phyloP scores from a whole-genome alignment of 2,797 vertebrate species.

The Platyrinchus mystaceus region DNA sequence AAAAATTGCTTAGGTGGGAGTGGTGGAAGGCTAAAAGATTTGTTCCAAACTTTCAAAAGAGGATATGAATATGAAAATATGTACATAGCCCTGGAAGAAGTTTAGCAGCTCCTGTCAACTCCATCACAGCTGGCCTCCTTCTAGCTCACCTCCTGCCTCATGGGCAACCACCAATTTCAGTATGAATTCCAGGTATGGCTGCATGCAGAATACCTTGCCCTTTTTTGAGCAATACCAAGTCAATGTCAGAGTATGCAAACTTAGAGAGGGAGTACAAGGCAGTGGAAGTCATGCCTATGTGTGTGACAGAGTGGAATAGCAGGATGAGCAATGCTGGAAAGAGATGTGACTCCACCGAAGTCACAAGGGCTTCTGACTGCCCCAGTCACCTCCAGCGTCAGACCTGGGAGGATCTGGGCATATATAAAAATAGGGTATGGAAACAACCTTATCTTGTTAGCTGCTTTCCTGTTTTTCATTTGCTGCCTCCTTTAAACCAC shows the following conservation, averaged over 20 bases:
- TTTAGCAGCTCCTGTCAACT: neutral
- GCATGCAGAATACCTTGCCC: neutral
- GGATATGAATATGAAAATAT: neutral
- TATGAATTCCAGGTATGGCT: neutral
- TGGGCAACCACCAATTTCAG: rapidly evolving
- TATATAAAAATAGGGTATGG: neutral
- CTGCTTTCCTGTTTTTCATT: neutral
- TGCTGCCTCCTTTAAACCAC: neutral
- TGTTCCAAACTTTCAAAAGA: neutral
- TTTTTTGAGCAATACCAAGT: neutral
- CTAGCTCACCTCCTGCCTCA: neutral
- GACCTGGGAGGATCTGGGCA: neutral
- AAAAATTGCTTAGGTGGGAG: neutral
- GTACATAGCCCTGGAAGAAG: neutral
- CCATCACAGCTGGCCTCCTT: neutral
- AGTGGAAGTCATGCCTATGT: neutral
- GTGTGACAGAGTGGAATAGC: neutral
- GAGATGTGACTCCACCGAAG: neutral
- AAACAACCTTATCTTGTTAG: neutral
- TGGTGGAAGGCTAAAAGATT: neutral
- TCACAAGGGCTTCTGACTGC: neutral
- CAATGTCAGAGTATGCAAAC: neutral
- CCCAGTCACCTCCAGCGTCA: rapidly evolving
- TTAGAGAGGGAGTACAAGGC: neutral
- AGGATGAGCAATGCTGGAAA: neutral